A percentile compares a stretch with the other conserved stretches of the same genome.
phyloP scores from a whole-genome alignment of 2,888 invertebrate species.

The Chrysotoxum bicinctum region DNA sequence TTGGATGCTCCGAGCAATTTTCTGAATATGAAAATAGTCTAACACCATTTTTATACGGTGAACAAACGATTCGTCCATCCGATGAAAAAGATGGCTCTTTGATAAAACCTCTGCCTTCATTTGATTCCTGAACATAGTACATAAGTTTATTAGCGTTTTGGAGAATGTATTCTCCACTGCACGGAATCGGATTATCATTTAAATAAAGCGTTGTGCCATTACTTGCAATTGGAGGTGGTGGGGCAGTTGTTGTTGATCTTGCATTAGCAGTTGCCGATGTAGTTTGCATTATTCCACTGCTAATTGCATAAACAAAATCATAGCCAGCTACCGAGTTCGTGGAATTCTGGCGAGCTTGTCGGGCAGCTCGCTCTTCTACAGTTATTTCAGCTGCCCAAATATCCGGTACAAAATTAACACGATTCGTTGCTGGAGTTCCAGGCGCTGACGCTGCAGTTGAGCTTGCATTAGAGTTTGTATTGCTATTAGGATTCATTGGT shows the following conservation, averaged over 20 bases:
- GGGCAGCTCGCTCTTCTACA: constrained; percentile 79
- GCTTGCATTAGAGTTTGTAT: background rate
- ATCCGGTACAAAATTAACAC: constrained; percentile 78
- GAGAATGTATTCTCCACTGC: constrained; percentile 75
- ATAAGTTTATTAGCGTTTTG: constrained; percentile 89
- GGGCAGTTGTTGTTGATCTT: background rate
- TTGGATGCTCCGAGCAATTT: constrained; percentile 89
- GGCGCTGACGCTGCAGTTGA: background rate
- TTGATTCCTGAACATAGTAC: constrained; percentile 92
- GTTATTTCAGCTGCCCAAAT: constrained; percentile 82
- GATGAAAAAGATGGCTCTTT: constrained; percentile 96
- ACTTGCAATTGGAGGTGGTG: background rate
- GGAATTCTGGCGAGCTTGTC: constrained; percentile 78
- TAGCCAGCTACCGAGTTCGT: constrained; percentile 78
- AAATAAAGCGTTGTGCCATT: background rate
- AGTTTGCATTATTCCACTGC: constrained; percentile 79
- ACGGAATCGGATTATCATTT: constrained; percentile 22
- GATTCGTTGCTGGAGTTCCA: constrained; percentile 7
- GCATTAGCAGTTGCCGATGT: background rate
- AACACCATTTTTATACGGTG: constrained; percentile 93
- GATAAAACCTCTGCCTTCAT: constrained; percentile 94
- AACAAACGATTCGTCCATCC: constrained; percentile 94
- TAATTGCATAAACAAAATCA: constrained; percentile 81
- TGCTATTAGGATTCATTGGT: background rate
- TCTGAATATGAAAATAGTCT: constrained; percentile 91